These are phyloP conservation scores for Bombus impatiens DNA, from an alignment of 1,140 invertebrate species.

Conservation along the genomic window DNA sequence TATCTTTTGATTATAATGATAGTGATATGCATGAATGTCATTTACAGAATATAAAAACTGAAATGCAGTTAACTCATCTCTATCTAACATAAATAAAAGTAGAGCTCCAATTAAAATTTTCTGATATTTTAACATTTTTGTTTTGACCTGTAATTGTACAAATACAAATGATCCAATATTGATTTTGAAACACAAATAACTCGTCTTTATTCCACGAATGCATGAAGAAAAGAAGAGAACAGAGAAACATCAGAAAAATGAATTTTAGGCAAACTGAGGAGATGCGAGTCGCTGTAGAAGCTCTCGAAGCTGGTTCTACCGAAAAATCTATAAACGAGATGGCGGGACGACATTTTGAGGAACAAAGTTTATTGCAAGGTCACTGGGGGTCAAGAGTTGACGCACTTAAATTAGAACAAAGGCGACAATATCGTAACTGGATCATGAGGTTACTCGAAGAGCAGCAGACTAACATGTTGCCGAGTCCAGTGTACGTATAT, in stretches of 20 bases:
- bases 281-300: constrained; percentile 89
- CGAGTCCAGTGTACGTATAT: constrained; percentile 82
- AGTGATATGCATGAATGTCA: neutral
- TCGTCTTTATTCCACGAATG: constrained; percentile 1
- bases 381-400: constrained; percentile 90
- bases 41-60: neutral
- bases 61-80: neutral
- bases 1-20: neutral
- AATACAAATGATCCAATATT: neutral
- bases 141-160: neutral
- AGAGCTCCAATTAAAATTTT: neutral
- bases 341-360: constrained; percentile 89
- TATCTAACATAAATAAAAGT: neutral
- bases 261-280: constrained; percentile 88
- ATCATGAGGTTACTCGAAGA: constrained; percentile 89
- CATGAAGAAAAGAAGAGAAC: neutral
- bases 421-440: constrained; percentile 90
- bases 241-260: neutral
- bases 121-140: neutral
- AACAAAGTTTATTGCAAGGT: constrained; percentile 88
- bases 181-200: neutral
- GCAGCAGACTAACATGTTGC: constrained; percentile 84
- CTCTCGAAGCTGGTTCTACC: constrained; percentile 85
- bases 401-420: constrained; percentile 88
- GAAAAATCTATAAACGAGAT: constrained; percentile 91